These are phyloP conservation scores for Periparus ater DNA, from an alignment of 2,797 vertebrate species.

Conservation along the genomic window DNA sequence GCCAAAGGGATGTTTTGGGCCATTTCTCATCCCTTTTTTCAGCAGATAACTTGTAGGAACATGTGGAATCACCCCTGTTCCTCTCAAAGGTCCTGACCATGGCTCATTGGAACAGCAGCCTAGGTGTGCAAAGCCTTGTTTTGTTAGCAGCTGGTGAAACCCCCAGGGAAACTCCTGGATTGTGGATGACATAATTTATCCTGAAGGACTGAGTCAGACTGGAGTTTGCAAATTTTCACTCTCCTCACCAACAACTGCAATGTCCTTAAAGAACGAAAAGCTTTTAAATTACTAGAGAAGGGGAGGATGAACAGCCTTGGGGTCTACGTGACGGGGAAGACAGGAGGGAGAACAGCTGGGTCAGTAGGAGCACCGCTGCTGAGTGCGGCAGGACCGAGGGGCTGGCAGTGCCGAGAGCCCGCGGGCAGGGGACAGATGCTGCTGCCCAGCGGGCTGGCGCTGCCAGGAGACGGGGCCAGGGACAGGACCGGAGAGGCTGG, in stretches of 20 bases:
- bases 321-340: too few relatives aligned
- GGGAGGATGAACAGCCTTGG: accelerated
- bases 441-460: not conserved
- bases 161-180: not conserved
- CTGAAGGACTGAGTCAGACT: not conserved
- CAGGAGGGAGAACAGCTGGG: not conserved
- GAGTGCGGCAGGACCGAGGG: not conserved
- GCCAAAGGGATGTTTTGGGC: not conserved
- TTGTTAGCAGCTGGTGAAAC: not conserved
- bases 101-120: not conserved
- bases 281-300: accelerated
- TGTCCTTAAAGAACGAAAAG: not conserved
- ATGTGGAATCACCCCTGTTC: not conserved
- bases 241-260: not conserved
- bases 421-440: not conserved
- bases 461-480: not conserved
- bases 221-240: not conserved
- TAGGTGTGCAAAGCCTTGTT: not conserved
- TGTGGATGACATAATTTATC: not conserved
- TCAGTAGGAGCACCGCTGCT: not conserved
- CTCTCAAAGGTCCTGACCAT: not conserved
- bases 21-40: not conserved
- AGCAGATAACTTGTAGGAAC: not conserved
- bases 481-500: not conserved
- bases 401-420: not conserved